Base-by-base conservation (phyloP, 2,797 vertebrate genomes). In the Orientallactaga sibirica region DNA sequence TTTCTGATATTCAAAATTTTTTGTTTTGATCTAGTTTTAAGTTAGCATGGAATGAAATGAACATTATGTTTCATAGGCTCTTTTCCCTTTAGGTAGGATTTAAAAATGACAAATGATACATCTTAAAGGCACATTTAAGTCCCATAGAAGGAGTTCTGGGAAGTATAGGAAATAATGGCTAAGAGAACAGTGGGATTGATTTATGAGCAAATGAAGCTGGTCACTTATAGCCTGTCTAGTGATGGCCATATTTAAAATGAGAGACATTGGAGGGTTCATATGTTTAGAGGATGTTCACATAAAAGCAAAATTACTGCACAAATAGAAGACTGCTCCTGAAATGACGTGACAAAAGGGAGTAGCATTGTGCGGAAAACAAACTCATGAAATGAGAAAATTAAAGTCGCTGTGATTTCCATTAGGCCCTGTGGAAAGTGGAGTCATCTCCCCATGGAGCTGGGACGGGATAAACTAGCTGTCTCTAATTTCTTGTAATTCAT, bases 401-500 rank as follows among this genome's bases (percentile, higher is more conserved):
- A 55, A 74, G 78, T 41, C 41, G 78, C 4, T 71, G 41, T 71
- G 41, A n/a, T 94, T 90, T 92, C 75, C 55, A 29, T n/a, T 77
- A 62, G 68, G 62, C 96, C 48, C 43, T 41, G 15, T 92, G 33
- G 83, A 91, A 96, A 93, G 58, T 81, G 70, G 70, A 94, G 33
- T 71, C 70, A 41, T 73, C 33, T 94, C 95, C 83, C 94, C 8
- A 5, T 90, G 86, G 97, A 96, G 76, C 76, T 85, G 9, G 76
- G 92, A 86, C 78, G 71, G 93, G 88, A 48, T 97, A 58, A 86
- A 87, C 94, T 85, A 58, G 88, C 93, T 95, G 90, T 76, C 93
- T 97, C 86, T 95, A 48, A 90, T 97, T 95, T 97, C 92, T 58
- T 97, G 92, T 96, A 95, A 97, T 93, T 96, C 93, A 85, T 85